Base-by-base conservation (phyloP, 2,888 invertebrate genomes). In the Volucella inanis region DNA sequence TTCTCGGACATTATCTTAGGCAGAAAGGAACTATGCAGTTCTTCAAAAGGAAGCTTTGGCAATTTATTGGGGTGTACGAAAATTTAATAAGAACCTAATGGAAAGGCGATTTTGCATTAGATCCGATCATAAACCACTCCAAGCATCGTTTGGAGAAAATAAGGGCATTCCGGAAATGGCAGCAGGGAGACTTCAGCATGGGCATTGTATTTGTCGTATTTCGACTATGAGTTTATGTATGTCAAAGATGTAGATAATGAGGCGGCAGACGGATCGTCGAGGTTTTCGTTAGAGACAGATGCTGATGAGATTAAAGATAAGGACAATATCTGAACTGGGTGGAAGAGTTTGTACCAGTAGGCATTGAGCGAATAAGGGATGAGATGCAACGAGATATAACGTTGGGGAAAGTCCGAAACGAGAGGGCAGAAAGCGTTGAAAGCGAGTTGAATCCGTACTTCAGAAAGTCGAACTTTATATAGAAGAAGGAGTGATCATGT, bases 61-160 rank as follows among this genome's bases (percentile, higher is more conserved):
- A n/a, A 65, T 65, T 31, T 65, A 65, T 49, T 65, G 43, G 43
- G 65, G 38, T 22, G 38, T 49, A 4, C 22, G 39, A 8, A 65
- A 65, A 22, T 50, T 65, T 90, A 76, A 87, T 89, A 9, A 78
- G 86, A 38, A 87, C 88, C 31, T 85, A 83, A 52, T 52, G 89
- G 8, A 52, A 14, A 14, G 87, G n/a, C 59, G 68, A 50, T 62
- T 62, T 70, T 41, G 38, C 3, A 38, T 71, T n/a, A 41, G 11
- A 10, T 54, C 74, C 2, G 78, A 78, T 55, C 78, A 78, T 41
- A 62, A 71, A 41, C 78, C 64, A 1, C 43, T 78, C 9, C 18
- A 61, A 68, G 57, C 18, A 4, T 61, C 71, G 15, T 78, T 78
- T 47, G 57, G 70, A 11, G 59, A 22, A 11, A 78, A 52, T 15